These are phyloP conservation scores for Odocoileus virginianus DNA, from an alignment of 2,113 vertebrate genomes.

Conservation along the genomic window DNA sequence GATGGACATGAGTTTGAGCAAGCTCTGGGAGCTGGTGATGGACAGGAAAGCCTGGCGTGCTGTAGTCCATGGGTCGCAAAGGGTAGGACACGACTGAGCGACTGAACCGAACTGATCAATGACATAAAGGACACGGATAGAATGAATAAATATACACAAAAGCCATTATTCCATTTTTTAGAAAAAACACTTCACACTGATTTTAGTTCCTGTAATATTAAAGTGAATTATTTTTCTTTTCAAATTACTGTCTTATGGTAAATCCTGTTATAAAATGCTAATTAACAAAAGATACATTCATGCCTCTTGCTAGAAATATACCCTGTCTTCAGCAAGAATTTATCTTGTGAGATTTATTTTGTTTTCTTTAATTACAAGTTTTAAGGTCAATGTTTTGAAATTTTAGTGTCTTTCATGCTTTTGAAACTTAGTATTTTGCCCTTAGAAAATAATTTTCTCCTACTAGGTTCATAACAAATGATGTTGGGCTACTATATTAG, in stretches of 20 bases:
- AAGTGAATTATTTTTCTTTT: background rate
- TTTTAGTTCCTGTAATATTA: background rate
- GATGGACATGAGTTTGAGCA: background rate
- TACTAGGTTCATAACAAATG: background rate
- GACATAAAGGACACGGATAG: background rate
- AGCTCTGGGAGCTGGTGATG: background rate
- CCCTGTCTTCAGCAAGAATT: background rate
- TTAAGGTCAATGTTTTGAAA: background rate
- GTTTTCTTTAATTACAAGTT: background rate
- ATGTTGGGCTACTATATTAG: background rate
- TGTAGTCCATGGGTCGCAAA: background rate
- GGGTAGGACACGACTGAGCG: fast-evolving
- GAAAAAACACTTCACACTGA: background rate
- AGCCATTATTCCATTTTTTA: background rate
- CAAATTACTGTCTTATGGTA: background rate
- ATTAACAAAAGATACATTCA: background rate
- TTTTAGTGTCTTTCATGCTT: background rate
- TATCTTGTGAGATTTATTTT: background rate
- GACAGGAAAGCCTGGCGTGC: background rate
- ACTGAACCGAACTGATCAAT: background rate
- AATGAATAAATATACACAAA: background rate
- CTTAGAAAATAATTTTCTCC: background rate
- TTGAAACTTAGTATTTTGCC: background rate
- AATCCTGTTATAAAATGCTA: background rate
- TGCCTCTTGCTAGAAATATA: background rate